A percentile compares a stretch with the other conserved stretches of the same genome.
phyloP scores from a whole-genome alignment of 2,888 invertebrate genomes.

The Dynastes tityus region DNA sequence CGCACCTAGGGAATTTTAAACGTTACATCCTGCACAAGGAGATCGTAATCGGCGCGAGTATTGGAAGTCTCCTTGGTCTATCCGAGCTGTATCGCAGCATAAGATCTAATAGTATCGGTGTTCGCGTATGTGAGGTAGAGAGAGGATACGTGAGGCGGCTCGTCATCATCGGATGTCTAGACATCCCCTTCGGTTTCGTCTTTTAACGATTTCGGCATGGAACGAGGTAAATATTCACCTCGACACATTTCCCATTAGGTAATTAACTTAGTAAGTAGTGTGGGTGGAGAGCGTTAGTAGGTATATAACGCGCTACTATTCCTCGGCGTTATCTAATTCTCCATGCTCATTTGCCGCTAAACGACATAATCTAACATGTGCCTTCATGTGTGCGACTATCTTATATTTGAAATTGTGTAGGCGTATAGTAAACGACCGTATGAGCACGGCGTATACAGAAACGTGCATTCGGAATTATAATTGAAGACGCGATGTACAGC shows the following conservation, averaged over 20 bases:
- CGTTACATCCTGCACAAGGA: neutral
- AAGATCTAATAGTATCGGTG: constrained; percentile 16
- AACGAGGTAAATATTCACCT: constrained; percentile 46
- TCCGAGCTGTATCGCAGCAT: constrained; percentile 5
- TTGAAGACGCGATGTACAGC: constrained; percentile 4
- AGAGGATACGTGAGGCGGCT: neutral
- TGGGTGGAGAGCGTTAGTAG: constrained; percentile 26
- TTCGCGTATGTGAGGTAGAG: constrained; percentile 2
- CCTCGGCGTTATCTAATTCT: constrained; percentile 50
- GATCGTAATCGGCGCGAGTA: neutral
- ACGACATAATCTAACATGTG: constrained; percentile 46
- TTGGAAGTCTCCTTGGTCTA: neutral
- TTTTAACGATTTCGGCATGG: constrained; percentile 29
- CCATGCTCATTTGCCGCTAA: constrained; percentile 40
- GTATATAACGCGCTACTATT: constrained; percentile 47
- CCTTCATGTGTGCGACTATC: constrained; percentile 38
- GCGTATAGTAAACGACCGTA: constrained; percentile 16
- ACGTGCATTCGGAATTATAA: constrained; percentile 18
- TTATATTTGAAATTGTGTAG: constrained; percentile 40
- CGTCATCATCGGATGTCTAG: constrained; percentile 39
- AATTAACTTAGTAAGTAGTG: constrained; percentile 56
- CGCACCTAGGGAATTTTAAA: no score
- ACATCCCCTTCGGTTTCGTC: constrained; percentile 23
- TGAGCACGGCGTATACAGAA: constrained; percentile 6
- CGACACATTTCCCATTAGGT: constrained; percentile 60